Evolutionary conservation across 2,888 invertebrate species (phyloP).

Genomic region (Andrena chrysosceles): DNA sequence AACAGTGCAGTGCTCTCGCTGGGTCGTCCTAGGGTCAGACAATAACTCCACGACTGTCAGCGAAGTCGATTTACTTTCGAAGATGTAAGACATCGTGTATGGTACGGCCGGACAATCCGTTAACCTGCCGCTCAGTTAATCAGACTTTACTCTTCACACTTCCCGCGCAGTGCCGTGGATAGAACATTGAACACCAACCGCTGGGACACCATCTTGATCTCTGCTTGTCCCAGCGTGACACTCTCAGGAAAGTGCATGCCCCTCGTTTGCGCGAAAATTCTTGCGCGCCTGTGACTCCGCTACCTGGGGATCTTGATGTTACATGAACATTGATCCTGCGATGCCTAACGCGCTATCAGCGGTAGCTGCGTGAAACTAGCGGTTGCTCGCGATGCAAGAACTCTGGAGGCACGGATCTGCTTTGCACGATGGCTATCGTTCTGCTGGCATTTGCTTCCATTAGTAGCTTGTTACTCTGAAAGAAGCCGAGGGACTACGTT

Average conservation of each 20-base stretch:
- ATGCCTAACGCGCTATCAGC: constrained; percentile 9
- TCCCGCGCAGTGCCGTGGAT: no score
- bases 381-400: constrained; percentile 16
- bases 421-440: constrained; percentile 15
- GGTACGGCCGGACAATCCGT: not conserved
- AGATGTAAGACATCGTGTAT: not conserved
- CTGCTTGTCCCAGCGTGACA: not conserved
- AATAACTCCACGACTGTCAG: not conserved
- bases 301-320: constrained; percentile 6
- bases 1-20: constrained; percentile 20
- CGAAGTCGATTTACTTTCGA: not conserved
- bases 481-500: not conserved
- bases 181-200: not conserved
- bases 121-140: not conserved
- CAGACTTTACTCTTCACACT: no score
- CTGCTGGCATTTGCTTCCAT: not conserved
- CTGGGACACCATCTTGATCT: not conserved
- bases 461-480: not conserved
- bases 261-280: constrained; percentile 1
- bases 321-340: not conserved
- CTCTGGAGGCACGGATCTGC: not conserved
- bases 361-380: not conserved
- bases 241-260: constrained; percentile 10
- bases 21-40: not conserved
- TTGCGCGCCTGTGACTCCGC: not conserved